These are phyloP conservation scores for Ctenochaetus hawaiiensis DNA, from an alignment of 2,797 vertebrate genomes.

Conservation along the genomic window DNA sequence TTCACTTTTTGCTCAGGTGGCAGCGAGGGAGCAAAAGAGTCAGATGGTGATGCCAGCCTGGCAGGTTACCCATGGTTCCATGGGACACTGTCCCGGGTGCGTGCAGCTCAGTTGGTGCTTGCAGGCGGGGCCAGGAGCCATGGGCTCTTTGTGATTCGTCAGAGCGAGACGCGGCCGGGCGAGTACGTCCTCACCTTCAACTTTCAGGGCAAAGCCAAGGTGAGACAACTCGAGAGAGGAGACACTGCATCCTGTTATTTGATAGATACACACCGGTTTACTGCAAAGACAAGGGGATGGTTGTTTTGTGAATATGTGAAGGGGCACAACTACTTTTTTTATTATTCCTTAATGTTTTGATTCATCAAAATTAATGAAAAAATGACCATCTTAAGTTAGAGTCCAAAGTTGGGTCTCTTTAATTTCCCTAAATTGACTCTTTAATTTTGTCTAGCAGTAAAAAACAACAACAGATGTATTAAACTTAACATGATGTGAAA, in stretches of 20 bases:
- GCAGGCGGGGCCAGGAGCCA: slow-evolving; percentile 92
- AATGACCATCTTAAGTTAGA: neutral
- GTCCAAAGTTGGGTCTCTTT: too few relatives aligned
- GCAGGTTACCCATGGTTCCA: slow-evolving; percentile 96
- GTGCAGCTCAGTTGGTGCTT: slow-evolving; percentile 95
- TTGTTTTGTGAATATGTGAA: neutral
- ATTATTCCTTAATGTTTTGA: neutral
- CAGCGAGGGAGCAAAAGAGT: slow-evolving; percentile 84
- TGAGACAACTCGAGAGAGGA: slow-evolving; percentile 49
- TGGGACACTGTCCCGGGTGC: slow-evolving; percentile 93
- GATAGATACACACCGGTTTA: neutral
- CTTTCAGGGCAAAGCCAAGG: slow-evolving; percentile 99
- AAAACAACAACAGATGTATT: too few relatives aligned
- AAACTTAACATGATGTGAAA: too few relatives aligned
- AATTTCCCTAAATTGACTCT: too few relatives aligned
- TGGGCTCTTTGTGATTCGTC: slow-evolving; percentile 95
- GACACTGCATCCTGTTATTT: neutral
- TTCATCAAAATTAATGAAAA: neutral
- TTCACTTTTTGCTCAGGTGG: slow-evolving; percentile 67
- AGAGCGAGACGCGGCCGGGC: slow-evolving; percentile 95
- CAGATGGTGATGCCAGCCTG: slow-evolving; percentile 86
- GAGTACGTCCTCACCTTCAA: slow-evolving; percentile 99
- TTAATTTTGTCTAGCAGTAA: too few relatives aligned
- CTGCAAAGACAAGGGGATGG: neutral
- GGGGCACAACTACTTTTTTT: neutral